Percentiles rank a stretch among this genome's conserved stretches.
phyloP scores from a whole-genome alignment of 2,888 invertebrate genomes.

The Drosophila antonietae region DNA sequence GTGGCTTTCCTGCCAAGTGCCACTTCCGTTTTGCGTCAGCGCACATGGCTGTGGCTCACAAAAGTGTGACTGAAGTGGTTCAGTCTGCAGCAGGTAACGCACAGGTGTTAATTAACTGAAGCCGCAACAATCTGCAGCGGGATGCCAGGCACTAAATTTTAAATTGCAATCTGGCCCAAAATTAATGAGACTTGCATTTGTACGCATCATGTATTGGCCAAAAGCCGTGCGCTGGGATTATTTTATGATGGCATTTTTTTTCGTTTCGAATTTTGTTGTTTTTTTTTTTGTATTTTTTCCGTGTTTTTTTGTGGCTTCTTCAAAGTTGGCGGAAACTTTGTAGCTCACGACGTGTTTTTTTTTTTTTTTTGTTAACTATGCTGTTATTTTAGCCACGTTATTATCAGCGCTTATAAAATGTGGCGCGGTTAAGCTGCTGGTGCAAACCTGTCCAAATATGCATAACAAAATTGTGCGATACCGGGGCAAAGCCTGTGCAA shows the following conservation, averaged over 20 bases:
- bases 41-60: constrained; percentile 68
- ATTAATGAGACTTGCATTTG: constrained; percentile 74
- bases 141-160: constrained; percentile 60
- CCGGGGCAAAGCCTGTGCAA: background rate
- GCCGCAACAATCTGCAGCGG: constrained; percentile 26
- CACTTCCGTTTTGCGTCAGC: constrained; percentile 77
- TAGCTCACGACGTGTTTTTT: background rate
- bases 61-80: constrained; percentile 72
- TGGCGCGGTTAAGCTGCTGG: background rate
- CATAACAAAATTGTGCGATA: background rate
- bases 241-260: constrained; percentile 15
- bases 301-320: background rate
- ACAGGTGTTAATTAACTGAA: constrained; percentile 75
- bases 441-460: background rate
- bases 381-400: constrained; percentile 21
- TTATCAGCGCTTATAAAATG: constrained; percentile 10
- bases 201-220: constrained; percentile 39
- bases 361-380: constrained; percentile 4
- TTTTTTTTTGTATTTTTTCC: constrained; percentile 1
- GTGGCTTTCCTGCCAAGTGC: constrained; percentile 60
- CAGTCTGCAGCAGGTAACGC: constrained; percentile 2
- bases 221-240: constrained; percentile 22
- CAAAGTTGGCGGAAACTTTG: constrained; percentile 23
- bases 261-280: too few relatives aligned
- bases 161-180: constrained; percentile 70